A percentile compares a stretch with the other conserved stretches of the same genome.
Evolutionary conservation across 2,113 vertebrate species (phyloP).

Genomic region (Tachycineta bicolor): DNA sequence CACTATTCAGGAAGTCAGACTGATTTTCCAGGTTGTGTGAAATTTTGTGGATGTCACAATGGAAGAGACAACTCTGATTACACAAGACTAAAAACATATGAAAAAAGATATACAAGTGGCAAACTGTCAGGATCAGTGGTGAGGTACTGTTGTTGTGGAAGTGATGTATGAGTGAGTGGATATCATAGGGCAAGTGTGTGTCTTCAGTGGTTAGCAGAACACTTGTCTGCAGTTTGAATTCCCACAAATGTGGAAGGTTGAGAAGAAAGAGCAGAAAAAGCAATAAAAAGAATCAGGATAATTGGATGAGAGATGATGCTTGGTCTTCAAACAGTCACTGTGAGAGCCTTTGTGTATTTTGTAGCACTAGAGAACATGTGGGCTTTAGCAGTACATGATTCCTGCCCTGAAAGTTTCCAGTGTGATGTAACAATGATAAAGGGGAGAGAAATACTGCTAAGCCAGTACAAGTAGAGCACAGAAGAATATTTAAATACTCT

Average conservation of each 20-base stretch:
- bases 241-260: not conserved
- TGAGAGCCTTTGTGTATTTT: not conserved
- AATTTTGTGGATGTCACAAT: not conserved
- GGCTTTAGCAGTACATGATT: not conserved
- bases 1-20: not conserved
- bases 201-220: not conserved
- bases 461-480: not conserved
- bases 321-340: not conserved
- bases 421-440: not conserved
- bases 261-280: constrained; percentile 4
- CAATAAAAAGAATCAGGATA: not conserved
- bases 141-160: not conserved
- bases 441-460: not conserved
- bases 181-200: not conserved
- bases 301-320: not conserved
- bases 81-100: not conserved
- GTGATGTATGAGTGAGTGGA: not conserved
- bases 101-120: not conserved
- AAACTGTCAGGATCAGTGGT: not conserved
- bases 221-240: not conserved
- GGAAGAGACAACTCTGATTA: not conserved
- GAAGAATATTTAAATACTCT: not conserved
- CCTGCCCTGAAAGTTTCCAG: not conserved
- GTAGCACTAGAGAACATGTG: not conserved
- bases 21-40: not conserved